Evolutionary conservation across 2,113 vertebrate species (phyloP), one percentile per base, ranked within the genome.

Genomic region (Coptodon bakossiorum): DNA sequence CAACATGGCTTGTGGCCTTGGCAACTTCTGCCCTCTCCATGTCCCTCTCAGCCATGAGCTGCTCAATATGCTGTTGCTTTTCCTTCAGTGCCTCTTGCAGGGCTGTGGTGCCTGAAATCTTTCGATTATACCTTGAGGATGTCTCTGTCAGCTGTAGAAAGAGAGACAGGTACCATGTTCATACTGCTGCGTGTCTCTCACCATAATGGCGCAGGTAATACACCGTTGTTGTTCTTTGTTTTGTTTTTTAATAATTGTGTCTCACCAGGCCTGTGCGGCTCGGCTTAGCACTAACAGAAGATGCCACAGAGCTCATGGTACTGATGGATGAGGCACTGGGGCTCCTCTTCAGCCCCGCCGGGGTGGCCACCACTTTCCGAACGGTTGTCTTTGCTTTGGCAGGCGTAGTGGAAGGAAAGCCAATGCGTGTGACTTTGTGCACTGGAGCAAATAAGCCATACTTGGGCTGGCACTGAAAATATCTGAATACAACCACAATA

Each of bases 11-110:
- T 6, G 98, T 99, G 92, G 98, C 98, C 93, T 98, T 99, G 76
- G 98, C 98, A 86, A 99, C 98, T 94, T 99, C 99, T 14, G 97
- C 99, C 93, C 98, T 96, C 95, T 99, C 98, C 95, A 98, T 96
- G 94, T 99, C 98, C 87, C 98, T 96, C 92, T 99, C 98, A 10
- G 98, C 98, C 96, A 99, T 96, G 73, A 99, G 97, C 94, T 99
- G 99, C 89, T 99, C 98, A 59, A 99, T 99, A 93, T 99, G 99
- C 94, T 99, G 98, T 95, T 99, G 98, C 90, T 99, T 99, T 96
- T 99, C 99, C 95, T 99, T 99, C 93, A 99, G 95, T 0, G 98
- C 98, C 94, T 99, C 99, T 95, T 99, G 98, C 38, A 99, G 94
- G 22, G 99, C 99, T 1, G 99, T 99, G 93, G 98, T 99, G 91